Base-by-base conservation (phyloP, 2,113 vertebrate species). In the Megaceryle torquata region DNA sequence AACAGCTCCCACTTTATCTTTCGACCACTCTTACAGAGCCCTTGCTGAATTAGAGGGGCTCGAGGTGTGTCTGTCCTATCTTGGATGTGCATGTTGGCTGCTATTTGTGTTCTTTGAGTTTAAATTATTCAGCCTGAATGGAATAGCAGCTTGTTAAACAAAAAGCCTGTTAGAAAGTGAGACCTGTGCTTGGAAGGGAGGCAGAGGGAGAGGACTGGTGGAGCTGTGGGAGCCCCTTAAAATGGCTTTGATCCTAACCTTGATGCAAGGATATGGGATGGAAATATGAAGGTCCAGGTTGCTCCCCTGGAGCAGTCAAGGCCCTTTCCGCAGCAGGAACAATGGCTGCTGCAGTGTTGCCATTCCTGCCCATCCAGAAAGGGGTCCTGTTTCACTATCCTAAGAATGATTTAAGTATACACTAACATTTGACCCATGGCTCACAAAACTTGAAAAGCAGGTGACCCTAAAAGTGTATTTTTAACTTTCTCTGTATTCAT, bases 191-290 rank as follows among this genome's bases (percentile, higher is more conserved):
- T 72, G 59, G 44, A 29, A 63, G 65, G 13, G 13, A 74, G 54
- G 54, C 31, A 60, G 64, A 28, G 59, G 46, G 46, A 60, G 25
- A 77, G 76, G 28, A 26, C 31, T 31, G 35, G 9, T 11, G 25
- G 48, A 56, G 39, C 33, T 31, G 9, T 13, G 39, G 5, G 31
- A 15, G 12, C 29, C 57, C 26, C 48, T 64, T 22, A 39, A 50
- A 56, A 37, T 29, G 18, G 7, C 67, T 90, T 68, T 76, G 61
- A 4, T 91, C 60, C 78, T 61, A 63, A 74, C n/a, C 37, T 56
- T n/a, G 41, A 24, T 18, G 10, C 0, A 2, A 80, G 35, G 28
- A n/a, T 1, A 1, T 33, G 60, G 33, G 13, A 20, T 61, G 31
- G 57, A 44, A 75, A 44, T n/a, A 43, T 13, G 12, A 17, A 48